A percentile compares a stretch with the other conserved stretches of the same genome.
Evolutionary conservation across 2,113 vertebrate genomes (phyloP).

Genomic region (Gracilinanus agilis): DNA sequence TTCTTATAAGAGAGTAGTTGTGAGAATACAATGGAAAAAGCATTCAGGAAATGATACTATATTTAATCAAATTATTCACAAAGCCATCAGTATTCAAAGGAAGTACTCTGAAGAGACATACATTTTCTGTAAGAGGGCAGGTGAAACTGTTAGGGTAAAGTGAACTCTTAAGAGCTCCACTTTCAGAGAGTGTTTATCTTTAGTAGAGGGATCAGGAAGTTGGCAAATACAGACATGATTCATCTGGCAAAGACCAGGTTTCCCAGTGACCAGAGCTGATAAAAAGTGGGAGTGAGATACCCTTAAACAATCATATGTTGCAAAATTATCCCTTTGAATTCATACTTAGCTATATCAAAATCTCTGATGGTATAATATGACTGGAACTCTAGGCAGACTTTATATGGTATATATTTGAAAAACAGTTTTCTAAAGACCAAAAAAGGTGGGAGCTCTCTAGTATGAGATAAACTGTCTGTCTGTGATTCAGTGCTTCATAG

Average conservation of each 20-base stretch:
- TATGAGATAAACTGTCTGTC: neutral
- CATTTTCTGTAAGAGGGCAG: neutral
- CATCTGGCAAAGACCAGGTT: constrained; percentile 20
- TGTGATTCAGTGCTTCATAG: constrained; percentile 42
- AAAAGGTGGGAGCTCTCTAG: constrained; percentile 37
- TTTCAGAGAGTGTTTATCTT: neutral
- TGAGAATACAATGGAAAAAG: neutral
- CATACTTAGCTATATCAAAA: constrained; percentile 11
- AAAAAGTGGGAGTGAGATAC: constrained; percentile 1
- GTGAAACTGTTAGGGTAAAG: constrained; percentile 1
- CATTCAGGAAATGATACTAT: constrained; percentile 53
- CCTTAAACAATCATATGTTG: neutral
- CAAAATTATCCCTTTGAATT: constrained; percentile 25
- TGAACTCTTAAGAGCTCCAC: constrained; percentile 31
- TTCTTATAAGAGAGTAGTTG: constrained; percentile 23
- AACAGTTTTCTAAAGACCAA: neutral
- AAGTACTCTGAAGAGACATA: neutral
- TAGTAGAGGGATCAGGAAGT: neutral
- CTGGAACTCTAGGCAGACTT: constrained; percentile 53
- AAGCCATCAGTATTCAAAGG: constrained; percentile 45
- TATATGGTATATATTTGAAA: constrained; percentile 9
- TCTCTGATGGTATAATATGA: constrained; percentile 38
- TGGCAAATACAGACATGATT: constrained; percentile 28
- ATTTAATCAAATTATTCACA: constrained; percentile 48
- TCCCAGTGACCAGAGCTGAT: neutral